Conservation (phyloP, 2,797 vertebrate species). For the Leptatherina wallacei region DNA sequence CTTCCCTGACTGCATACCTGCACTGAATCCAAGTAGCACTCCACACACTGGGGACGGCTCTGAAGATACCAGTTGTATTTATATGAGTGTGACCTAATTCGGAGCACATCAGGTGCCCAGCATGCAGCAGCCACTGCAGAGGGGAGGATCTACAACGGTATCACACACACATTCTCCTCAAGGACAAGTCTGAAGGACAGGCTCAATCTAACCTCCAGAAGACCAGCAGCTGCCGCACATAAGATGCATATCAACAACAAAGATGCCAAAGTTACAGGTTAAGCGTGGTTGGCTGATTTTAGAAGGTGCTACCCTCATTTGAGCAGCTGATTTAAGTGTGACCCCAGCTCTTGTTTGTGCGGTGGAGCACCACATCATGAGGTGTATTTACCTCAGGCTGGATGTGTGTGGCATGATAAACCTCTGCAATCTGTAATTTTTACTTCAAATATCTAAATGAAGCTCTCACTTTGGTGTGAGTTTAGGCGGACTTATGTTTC, state of each 20-base stretch:
- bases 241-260: not conserved
- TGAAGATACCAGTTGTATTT: slow-evolving; percentile 59
- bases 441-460: not conserved
- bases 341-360: not conserved
- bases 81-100: slow-evolving; percentile 67
- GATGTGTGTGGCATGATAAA: not conserved
- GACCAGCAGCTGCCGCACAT: slow-evolving; percentile 42
- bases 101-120: slow-evolving; percentile 71
- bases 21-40: slow-evolving; percentile 33
- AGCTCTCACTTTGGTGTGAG: not conserved
- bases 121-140: slow-evolving; percentile 78
- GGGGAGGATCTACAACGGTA: slow-evolving; percentile 67
- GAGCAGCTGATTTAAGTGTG: slow-evolving; percentile 4
- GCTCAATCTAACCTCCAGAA: slow-evolving; percentile 31
- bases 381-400: not conserved
- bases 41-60: slow-evolving; percentile 49
- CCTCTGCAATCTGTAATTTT: not conserved
- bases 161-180: slow-evolving; percentile 46
- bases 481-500: slow-evolving; percentile 5
- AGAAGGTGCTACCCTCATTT: slow-evolving; percentile 7
- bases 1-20: slow-evolving; percentile 20
- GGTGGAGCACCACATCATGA: not conserved
- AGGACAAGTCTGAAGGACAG: slow-evolving; percentile 76
- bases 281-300: not conserved
- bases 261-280: not conserved